These are phyloP conservation scores for Agrypnus murinus DNA, from an alignment of 2,888 invertebrate genomes.

Conservation along the genomic window DNA sequence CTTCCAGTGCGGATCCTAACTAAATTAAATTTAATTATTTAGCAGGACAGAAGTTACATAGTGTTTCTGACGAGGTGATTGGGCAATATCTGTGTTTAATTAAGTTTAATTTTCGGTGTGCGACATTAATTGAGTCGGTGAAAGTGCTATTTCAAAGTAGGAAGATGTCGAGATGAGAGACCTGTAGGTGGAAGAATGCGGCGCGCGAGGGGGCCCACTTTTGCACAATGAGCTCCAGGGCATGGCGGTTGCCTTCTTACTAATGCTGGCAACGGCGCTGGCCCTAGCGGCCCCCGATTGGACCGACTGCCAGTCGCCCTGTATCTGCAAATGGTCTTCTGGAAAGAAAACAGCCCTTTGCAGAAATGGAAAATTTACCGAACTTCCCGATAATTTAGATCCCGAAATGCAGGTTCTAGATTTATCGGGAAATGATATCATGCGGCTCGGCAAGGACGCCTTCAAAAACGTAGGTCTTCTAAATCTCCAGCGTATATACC, in stretches of 20 bases:
- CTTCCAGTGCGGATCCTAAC: neutral
- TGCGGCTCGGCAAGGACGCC: slow-evolving; percentile 83
- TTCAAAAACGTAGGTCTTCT: slow-evolving; percentile 86
- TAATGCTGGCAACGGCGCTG: slow-evolving; percentile 67
- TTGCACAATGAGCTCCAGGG: slow-evolving; percentile 64
- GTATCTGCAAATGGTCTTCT: slow-evolving; percentile 93
- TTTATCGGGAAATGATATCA: slow-evolving; percentile 86
- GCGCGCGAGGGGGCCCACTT: slow-evolving; percentile 54
- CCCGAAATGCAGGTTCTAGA: slow-evolving; percentile 90
- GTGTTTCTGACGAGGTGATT: slow-evolving; percentile 14
- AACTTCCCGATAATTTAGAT: slow-evolving; percentile 82
- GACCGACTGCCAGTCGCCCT: slow-evolving; percentile 91
- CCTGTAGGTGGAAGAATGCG: slow-evolving; percentile 51
- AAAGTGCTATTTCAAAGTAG: slow-evolving; percentile 22
- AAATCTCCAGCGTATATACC: slow-evolving; percentile 88
- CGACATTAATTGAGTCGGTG: slow-evolving; percentile 28
- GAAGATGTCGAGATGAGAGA: slow-evolving; percentile 38
- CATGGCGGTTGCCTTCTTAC: slow-evolving; percentile 68
- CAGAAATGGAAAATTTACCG: slow-evolving; percentile 85
- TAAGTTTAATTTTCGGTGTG: slow-evolving; percentile 22
- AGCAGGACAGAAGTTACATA: slow-evolving; percentile 15
- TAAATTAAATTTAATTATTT: slow-evolving; percentile 31
- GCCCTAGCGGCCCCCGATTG: slow-evolving; percentile 82
- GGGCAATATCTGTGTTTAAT: slow-evolving; percentile 18
- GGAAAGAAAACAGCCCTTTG: slow-evolving; percentile 94